Conservation (phyloP, 1,140 invertebrate genomes). For the Chironomus striatipennis region DNA sequence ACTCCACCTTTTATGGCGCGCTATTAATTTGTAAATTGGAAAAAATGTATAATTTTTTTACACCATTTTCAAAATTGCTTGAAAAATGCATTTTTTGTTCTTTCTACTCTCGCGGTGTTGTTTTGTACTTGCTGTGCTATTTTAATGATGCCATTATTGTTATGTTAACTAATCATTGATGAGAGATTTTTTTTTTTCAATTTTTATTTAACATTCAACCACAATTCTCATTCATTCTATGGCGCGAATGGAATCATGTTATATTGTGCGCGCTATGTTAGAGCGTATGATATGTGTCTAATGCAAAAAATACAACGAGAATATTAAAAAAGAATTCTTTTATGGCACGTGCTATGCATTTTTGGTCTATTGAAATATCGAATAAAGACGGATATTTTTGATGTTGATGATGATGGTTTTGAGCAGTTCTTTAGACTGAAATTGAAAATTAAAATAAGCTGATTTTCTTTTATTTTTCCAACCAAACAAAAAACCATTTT, state of each 20-base stretch:
- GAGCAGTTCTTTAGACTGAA: neutral
- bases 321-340: neutral
- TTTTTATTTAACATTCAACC: no score
- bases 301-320: neutral
- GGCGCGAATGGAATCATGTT: neutral
- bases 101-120: no score
- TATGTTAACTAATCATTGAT: constrained; percentile 11
- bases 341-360: neutral
- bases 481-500: no score
- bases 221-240: neutral
- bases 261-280: neutral
- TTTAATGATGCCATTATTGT: constrained; percentile 13
- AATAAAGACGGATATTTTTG: neutral
- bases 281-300: neutral
- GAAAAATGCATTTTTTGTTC: neutral
- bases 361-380: neutral
- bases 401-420: neutral
- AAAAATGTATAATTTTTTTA: neutral
- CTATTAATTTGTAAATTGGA: constrained; percentile 14
- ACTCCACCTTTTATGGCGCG: constrained; percentile 22
- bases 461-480: neutral
- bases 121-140: neutral
- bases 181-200: neutral
- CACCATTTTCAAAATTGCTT: neutral
- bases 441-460: constrained; percentile 14